Evolutionary conservation across 2,797 vertebrate genomes (phyloP), one percentile per base, ranked within the genome.

Genomic region (Carcharodon carcharias): DNA sequence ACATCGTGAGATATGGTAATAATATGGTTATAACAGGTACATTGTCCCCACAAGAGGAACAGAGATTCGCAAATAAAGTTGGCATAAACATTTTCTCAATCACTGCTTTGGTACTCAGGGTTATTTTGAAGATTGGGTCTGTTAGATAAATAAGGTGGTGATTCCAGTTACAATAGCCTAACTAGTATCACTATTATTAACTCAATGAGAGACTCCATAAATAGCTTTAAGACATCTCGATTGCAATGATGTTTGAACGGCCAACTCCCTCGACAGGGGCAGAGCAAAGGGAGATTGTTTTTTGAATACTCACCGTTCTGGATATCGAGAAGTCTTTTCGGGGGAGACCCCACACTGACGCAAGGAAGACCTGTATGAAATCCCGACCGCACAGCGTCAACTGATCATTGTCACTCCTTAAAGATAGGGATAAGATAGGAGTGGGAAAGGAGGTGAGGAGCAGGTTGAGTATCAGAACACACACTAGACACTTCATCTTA

Each of bases 311-410:
- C 54, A 95, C 94, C 45, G 28, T 35, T n/a, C 18, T 28, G 67
- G 67, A 35, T 11, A 31, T 18, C 54, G 67, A 97, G 97, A 0
- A 97, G 87, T 58, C 98, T 97, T 97, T 96, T 98, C 98, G 98
- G 99, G 4, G 98, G 98, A 96, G 98, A 98, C 40, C 98, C 99
- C 99, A 95, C 99, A 99, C 96, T n/a, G 98, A 98, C 97, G 98
- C 98, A 96, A 99, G 98, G 96, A 99, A 98, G 0, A 98, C 98
- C 96, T 99, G 97, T 97, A 99, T 98, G 97, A 99, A 99, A 97
- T 99, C 98, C 88, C 98, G 97, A 0, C 99, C 98, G 96, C 99
- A 99, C 96, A 99, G 97, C 96, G 98, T 98, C 96, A 98, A 98
- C 1, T 98, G 98, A 96, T 98, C 98, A 45, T 98, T 98, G 12